These are phyloP conservation scores for Pyralis farinalis DNA, from an alignment of 2,888 invertebrate genomes.

Conservation along the genomic window DNA sequence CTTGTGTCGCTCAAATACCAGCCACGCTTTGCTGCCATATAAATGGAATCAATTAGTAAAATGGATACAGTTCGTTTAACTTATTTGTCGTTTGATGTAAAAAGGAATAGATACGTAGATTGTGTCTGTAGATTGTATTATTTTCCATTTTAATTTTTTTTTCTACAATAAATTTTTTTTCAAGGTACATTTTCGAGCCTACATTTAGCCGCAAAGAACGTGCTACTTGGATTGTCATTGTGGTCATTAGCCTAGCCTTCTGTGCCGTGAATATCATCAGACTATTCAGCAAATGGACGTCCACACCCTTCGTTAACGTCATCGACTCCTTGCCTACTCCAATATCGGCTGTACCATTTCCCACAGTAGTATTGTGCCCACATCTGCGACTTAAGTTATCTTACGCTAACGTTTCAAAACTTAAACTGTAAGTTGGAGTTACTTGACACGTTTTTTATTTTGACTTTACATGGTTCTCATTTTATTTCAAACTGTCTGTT, in stretches of 20 bases:
- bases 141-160: too few relatives aligned
- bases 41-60: too few relatives aligned
- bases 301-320: constrained; percentile 69
- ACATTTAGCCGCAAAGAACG: constrained; percentile 59
- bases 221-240: constrained; percentile 58
- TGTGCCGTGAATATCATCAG: constrained; percentile 63
- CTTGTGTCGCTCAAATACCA: too few relatives aligned
- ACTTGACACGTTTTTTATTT: not conserved
- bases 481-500: too few relatives aligned
- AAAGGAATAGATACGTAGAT: too few relatives aligned
- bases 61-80: too few relatives aligned
- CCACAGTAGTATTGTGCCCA: constrained; percentile 68
- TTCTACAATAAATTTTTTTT: too few relatives aligned
- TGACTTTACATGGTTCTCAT: not conserved
- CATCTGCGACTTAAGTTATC: constrained; percentile 63
- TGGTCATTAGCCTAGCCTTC: constrained; percentile 57
- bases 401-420: constrained; percentile 44
- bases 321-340: constrained; percentile 70
- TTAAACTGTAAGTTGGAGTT: constrained; percentile 3
- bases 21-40: too few relatives aligned
- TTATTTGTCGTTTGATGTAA: too few relatives aligned
- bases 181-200: constrained; percentile 69
- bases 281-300: constrained; percentile 61
- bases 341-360: constrained; percentile 72
- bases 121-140: too few relatives aligned